Percentiles rank a stretch among this genome's conserved stretches.
Conservation (phyloP, 92 coral and sea anemone genomes). For the Epizoanthus stellaris region DNA sequence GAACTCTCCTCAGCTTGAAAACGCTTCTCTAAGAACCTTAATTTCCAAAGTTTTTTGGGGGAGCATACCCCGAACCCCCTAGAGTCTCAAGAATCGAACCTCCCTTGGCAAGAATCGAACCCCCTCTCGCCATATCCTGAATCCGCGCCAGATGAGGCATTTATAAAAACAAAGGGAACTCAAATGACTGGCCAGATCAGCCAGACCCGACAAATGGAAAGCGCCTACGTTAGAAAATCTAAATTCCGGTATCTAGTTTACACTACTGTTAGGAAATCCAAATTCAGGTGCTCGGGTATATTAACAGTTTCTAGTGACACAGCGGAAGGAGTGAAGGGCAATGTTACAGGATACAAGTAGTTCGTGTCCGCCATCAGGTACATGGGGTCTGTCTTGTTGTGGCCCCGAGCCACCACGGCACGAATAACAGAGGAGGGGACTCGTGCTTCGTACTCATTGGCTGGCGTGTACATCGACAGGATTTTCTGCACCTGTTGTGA, state of each 20-base stretch:
- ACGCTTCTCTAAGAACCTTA: too few relatives aligned
- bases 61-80: too few relatives aligned
- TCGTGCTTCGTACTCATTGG: slow-evolving; percentile 96
- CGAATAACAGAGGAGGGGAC: slow-evolving; percentile 96
- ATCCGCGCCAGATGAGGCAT: too few relatives aligned
- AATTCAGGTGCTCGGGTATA: slow-evolving; percentile 81
- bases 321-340: slow-evolving; percentile 94
- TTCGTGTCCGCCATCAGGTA: slow-evolving; percentile 90
- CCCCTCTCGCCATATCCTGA: too few relatives aligned
- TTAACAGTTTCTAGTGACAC: slow-evolving; percentile 86
- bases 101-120: too few relatives aligned
- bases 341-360: slow-evolving; percentile 85
- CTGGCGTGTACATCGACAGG: slow-evolving; percentile 99
- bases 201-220: too few relatives aligned
- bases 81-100: too few relatives aligned
- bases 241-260: slow-evolving; percentile 17
- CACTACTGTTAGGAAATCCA: slow-evolving; percentile 78
- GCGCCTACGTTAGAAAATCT: too few relatives aligned
- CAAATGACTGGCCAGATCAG: too few relatives aligned
- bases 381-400: slow-evolving; percentile 95
- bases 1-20: too few relatives aligned
- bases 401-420: slow-evolving; percentile 96
- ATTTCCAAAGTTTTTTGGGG: too few relatives aligned
- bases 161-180: too few relatives aligned
- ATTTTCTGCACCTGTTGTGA: slow-evolving; percentile 87